phyloP scores from a whole-genome alignment of 2,888 invertebrate genomes.

The Desoria tigrina region DNA sequence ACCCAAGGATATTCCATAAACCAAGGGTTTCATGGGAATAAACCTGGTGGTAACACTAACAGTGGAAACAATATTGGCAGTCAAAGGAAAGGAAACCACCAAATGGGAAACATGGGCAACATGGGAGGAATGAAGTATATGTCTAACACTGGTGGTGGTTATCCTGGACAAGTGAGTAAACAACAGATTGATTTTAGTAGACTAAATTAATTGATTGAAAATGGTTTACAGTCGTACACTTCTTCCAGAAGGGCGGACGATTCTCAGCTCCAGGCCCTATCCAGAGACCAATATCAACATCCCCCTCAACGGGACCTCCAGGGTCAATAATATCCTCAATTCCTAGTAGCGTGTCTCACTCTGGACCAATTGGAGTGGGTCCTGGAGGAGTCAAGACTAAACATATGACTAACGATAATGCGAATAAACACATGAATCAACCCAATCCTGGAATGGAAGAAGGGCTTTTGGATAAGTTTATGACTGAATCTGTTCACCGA shows the following conservation, averaged over 20 bases:
- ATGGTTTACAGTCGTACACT: slow-evolving; percentile 20
- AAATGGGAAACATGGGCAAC: slow-evolving; percentile 24
- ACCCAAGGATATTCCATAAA: slow-evolving; percentile 30
- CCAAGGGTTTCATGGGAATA: slow-evolving; percentile 40
- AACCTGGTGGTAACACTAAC: slow-evolving; percentile 28
- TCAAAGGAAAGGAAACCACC: slow-evolving; percentile 39
- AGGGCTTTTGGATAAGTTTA: slow-evolving; percentile 18
- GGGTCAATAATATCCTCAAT: no score
- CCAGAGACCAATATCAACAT: slow-evolving; percentile 27
- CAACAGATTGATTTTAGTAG: background rate
- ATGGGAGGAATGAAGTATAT: slow-evolving; percentile 39
- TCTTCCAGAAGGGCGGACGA: slow-evolving; percentile 31
- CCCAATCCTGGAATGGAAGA: slow-evolving; percentile 11
- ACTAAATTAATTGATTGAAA: slow-evolving; percentile 2
- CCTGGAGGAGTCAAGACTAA: background rate
- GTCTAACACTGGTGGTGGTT: slow-evolving; percentile 34
- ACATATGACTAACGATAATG: slow-evolving; percentile 7
- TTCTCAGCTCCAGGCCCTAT: slow-evolving; percentile 29
- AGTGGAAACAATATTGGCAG: slow-evolving; percentile 37
- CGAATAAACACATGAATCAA: slow-evolving; percentile 20
- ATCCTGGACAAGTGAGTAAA: slow-evolving; percentile 27
- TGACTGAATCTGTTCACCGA: slow-evolving; percentile 15
- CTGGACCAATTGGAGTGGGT: background rate
- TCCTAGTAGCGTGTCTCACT: background rate
- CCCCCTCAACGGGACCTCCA: slow-evolving; percentile 19